phyloP scores from a whole-genome alignment of 64 coral and sea anemone species.

The Stylophora pistillata region DNA sequence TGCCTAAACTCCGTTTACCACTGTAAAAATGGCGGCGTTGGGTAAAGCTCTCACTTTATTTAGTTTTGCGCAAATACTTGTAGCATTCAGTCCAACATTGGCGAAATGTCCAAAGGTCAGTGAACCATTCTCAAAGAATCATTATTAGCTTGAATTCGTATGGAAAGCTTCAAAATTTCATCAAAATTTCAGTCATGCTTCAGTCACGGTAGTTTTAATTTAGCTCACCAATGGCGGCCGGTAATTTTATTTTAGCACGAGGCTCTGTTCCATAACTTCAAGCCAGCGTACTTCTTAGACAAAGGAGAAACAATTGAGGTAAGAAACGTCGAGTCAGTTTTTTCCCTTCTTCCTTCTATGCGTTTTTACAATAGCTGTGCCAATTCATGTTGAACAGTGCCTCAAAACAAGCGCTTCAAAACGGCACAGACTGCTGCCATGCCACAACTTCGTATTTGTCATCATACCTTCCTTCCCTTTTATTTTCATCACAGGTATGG shows the following conservation, averaged over 20 bases:
- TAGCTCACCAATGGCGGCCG: no score
- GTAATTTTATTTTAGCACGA: constrained; percentile 57
- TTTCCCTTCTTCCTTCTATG: neutral
- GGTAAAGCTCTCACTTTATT: neutral
- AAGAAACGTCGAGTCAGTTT: neutral
- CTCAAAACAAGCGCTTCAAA: no score
- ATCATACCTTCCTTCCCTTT: neutral
- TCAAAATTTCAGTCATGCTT: neutral
- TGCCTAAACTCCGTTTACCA: neutral
- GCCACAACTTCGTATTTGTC: neutral
- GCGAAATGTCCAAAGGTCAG: constrained; percentile 30
- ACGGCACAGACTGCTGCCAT: no score
- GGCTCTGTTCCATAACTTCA: constrained; percentile 54
- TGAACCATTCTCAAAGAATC: neutral
- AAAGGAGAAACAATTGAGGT: constrained; percentile 67
- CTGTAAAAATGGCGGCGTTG: neutral
- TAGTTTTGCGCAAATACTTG: neutral
- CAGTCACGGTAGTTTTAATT: neutral
- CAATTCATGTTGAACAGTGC: no score
- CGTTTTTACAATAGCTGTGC: no score
- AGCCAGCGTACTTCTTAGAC: constrained; percentile 65
- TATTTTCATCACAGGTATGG: constrained; percentile 53
- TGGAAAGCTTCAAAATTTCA: no score
- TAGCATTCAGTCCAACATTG: neutral
- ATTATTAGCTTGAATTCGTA: no score